Conservation (phyloP, 2,888 invertebrate species). For the Plebejus melissa region DNA sequence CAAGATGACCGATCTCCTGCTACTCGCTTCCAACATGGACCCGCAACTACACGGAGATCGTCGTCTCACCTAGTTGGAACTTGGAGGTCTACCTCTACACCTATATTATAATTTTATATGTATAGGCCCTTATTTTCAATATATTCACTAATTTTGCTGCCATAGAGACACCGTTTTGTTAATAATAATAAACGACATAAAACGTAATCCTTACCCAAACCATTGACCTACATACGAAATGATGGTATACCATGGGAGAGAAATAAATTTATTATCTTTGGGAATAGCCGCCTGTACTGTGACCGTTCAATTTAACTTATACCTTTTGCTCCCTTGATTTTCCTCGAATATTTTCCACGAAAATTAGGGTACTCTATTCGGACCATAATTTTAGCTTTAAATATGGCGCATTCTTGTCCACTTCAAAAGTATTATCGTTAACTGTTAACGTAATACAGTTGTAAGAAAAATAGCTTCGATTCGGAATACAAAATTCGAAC, state of each 20-base stretch:
- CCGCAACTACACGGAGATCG: no score
- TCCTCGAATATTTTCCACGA: conserved; percentile 6
- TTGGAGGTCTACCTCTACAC: no score
- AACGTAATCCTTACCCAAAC: background rate
- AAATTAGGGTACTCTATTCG: background rate
- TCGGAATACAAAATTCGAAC: no score
- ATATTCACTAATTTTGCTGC: no score
- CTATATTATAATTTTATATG: no score
- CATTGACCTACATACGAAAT: conserved; percentile 22
- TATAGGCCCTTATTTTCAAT: no score
- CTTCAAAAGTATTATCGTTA: background rate
- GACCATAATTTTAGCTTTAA: background rate
- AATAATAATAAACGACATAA: conserved; percentile 8
- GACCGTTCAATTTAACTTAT: conserved; percentile 22
- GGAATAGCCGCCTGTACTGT: conserved; percentile 18
- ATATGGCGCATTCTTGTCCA: background rate
- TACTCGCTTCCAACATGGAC: no score
- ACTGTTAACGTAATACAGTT: background rate
- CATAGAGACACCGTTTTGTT: no score
- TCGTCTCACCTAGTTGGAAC: no score
- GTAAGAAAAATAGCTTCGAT: no score
- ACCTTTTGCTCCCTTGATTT: conserved; percentile 24
- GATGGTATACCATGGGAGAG: background rate
- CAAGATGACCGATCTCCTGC: no score
- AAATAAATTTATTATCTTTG: conserved; percentile 27